Base-by-base conservation (phyloP, 2,113 vertebrate species). In the Nyctibius bracteatus region DNA sequence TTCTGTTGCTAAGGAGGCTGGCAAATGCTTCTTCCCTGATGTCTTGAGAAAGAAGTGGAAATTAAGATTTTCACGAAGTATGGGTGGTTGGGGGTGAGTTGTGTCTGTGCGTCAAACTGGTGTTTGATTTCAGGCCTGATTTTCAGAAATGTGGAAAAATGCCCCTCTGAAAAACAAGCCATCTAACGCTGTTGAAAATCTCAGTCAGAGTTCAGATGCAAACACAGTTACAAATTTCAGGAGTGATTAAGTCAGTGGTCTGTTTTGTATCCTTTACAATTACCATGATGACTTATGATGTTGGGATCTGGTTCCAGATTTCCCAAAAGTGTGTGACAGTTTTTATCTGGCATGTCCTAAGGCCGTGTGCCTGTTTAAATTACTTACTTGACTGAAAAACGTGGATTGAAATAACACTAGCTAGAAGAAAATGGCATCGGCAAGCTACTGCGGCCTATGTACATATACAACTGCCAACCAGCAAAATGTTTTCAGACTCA, bases 121-220 rank as follows among this genome's bases (percentile, higher is more conserved):
- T 39, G 27, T 84, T 46, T 70, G 35, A 95, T 82, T 90, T 93
- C 74, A 95, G 33, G 27, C 27, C 51, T 70, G 75, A 88, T 90
- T 93, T 85, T 81, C 67, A 62, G 51, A 93, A 96, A 72, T 51
- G 71, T 23, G 90, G 62, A 94, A 74, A 94, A 94, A 83, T n/a
- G 35, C 3, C 31, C 66, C 28, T 87, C 66, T 80, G 79, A 49
- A 86, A 92, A 95, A 58, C 33, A 77, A 92, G 37, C 14, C 14
- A 11, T 35, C 39, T 59, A 83, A 92, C 0, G 0, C 35, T 81
- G 33, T 27, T 70, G 49, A 92, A 96, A 90, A 88, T 88, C 54
- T 87, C 65, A 63, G 61, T 78, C 51, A 86, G 52, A 88, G 35
- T 88, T 94, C 74, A 78, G 46, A 92, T 83, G 33, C 75, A 88